Evolutionary conservation across 2,888 invertebrate species (phyloP).

Genomic region (Brachypterus glaber): DNA sequence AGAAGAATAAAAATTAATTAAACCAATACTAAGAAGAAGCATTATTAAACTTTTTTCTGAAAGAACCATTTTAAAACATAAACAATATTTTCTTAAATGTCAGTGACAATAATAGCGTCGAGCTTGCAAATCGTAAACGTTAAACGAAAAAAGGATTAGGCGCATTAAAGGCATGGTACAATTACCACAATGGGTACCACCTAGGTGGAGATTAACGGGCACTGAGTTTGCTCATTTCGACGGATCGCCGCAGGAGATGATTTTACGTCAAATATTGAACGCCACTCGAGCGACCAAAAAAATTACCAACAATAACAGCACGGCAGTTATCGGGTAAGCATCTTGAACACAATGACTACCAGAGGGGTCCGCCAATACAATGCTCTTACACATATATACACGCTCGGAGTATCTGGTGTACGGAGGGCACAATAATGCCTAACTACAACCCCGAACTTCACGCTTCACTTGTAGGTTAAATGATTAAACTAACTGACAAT

Average conservation of each 20-base stretch:
- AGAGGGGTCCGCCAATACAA: slow-evolving; percentile 25
- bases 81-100: too few species aligned
- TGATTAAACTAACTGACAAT: slow-evolving; percentile 32
- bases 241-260: slow-evolving; percentile 26
- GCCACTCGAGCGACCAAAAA: slow-evolving; percentile 32
- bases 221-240: slow-evolving; percentile 31
- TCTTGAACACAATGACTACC: slow-evolving; percentile 27
- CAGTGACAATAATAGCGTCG: too few species aligned
- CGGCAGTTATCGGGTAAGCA: slow-evolving; percentile 31
- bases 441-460: slow-evolving; percentile 15
- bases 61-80: too few species aligned
- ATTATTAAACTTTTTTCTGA: too few species aligned
- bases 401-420: slow-evolving; percentile 7
- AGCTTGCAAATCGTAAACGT: too few species aligned
- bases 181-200: slow-evolving; percentile 32
- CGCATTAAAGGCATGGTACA: slow-evolving; percentile 30
- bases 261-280: slow-evolving; percentile 28
- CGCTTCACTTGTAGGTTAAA: slow-evolving; percentile 29
- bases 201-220: slow-evolving; percentile 33
- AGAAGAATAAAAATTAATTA: too few species aligned
- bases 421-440: slow-evolving; percentile 1
- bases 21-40: too few species aligned
- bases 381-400: slow-evolving; percentile 21
- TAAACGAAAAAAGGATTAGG: too few species aligned
- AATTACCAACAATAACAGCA: slow-evolving; percentile 35